Percentiles rank a stretch among this genome's conserved stretches.
Conservation (phyloP, 2,888 invertebrate species). For the Steinernema hermaphroditum region DNA sequence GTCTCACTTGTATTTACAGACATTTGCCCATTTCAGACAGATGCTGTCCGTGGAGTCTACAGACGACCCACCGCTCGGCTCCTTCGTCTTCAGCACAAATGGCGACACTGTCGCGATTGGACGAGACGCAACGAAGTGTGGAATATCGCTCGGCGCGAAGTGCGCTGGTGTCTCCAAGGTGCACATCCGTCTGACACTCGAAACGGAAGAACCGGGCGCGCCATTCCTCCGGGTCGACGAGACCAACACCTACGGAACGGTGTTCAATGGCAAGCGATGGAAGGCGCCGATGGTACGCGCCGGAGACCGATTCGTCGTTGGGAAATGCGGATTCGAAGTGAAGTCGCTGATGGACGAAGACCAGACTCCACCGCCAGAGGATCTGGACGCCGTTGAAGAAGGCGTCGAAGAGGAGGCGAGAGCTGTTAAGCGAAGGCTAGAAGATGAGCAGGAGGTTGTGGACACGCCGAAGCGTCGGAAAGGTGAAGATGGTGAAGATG, state of each 20-base stretch:
- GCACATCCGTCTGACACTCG: not conserved
- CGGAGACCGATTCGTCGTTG: not conserved
- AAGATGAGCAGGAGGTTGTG: no score
- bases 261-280: slow-evolving; percentile 7
- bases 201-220: not conserved
- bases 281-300: not conserved
- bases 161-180: not conserved
- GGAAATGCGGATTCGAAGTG: not conserved
- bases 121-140: not conserved
- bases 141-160: slow-evolving; percentile 5
- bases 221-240: not conserved
- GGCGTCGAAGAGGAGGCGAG: not conserved
- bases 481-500: no score
- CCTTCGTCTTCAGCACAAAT: not conserved
- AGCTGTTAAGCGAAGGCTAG: not conserved
- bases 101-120: not conserved
- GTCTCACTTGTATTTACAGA: no score
- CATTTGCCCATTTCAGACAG: not conserved
- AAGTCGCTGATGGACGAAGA: not conserved
- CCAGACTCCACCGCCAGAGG: not conserved
- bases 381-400: not conserved
- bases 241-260: slow-evolving; percentile 13
- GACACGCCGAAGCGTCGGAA: no score
- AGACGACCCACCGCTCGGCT: not conserved
- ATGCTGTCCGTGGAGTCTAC: not conserved